A percentile compares a stretch with the other conserved stretches of the same genome.
These are phyloP conservation scores for Cacoxenus indagator DNA, from an alignment of 2,888 invertebrate species.

Conservation along the genomic window DNA sequence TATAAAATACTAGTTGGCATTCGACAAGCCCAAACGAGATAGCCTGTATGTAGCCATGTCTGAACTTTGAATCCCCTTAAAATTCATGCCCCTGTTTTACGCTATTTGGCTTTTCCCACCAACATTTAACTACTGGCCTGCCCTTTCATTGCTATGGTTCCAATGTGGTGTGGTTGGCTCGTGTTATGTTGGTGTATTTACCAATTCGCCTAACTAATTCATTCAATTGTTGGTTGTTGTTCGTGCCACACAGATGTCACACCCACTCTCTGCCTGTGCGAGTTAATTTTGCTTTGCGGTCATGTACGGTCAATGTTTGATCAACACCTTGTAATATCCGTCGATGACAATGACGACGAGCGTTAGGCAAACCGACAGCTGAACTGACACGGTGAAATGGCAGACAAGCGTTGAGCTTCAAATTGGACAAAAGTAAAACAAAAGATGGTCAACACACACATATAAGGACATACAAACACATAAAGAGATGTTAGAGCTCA, in stretches of 20 bases:
- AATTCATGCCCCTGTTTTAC: too few species aligned
- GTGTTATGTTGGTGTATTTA: not conserved
- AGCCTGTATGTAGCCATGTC: too few species aligned
- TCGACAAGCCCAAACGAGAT: too few species aligned
- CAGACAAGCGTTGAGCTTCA: slow-evolving; percentile 20
- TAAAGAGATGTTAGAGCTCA: slow-evolving; percentile 47
- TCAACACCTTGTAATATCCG: slow-evolving; percentile 68
- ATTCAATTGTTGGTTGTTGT: not conserved
- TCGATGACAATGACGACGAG: slow-evolving; percentile 45
- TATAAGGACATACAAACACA: not conserved
- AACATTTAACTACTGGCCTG: too few species aligned
- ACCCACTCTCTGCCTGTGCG: not conserved
- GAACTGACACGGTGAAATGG: slow-evolving; percentile 42
- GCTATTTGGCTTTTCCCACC: too few species aligned
- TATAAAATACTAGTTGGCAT: too few species aligned
- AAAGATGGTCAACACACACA: not conserved
- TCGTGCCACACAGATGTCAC: not conserved
- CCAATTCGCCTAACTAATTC: too few species aligned
- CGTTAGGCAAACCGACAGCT: slow-evolving; percentile 38
- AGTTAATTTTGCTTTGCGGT: slow-evolving; percentile 59
- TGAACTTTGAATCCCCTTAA: too few species aligned
- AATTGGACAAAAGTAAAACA: slow-evolving; percentile 13
- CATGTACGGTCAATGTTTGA: slow-evolving; percentile 68
- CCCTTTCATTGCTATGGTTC: too few species aligned
- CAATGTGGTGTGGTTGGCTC: not conserved